Conservation (phyloP, 2,888 invertebrate genomes). For the Eilema caniola region DNA sequence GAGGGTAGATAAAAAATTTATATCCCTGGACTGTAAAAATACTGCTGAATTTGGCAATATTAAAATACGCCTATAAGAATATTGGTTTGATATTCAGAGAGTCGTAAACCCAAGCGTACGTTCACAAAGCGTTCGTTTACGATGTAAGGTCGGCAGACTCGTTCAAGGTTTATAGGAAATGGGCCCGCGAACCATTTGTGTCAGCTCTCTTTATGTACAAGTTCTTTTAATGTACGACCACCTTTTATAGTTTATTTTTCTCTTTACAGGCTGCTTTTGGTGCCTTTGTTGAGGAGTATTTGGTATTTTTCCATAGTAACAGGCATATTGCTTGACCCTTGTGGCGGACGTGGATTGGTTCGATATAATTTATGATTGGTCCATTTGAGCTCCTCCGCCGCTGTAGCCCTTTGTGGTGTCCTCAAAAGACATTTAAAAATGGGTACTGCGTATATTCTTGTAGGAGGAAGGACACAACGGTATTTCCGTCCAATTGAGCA, state of each 20-base stretch:
- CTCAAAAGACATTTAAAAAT: too few relatives aligned
- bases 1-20: slow-evolving; percentile 39
- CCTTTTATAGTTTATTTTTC: slow-evolving; percentile 42
- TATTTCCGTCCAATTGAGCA: too few relatives aligned
- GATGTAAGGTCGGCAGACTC: slow-evolving; percentile 64
- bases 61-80: slow-evolving; percentile 35
- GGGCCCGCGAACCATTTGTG: slow-evolving; percentile 48
- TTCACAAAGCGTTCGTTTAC: slow-evolving; percentile 56
- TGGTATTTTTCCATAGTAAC: not conserved
- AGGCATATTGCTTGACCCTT: too few relatives aligned
- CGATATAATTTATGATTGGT: too few relatives aligned
- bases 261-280: not conserved
- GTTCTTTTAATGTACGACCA: slow-evolving; percentile 44
- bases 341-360: too few relatives aligned
- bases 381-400: too few relatives aligned
- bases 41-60: slow-evolving; percentile 23
- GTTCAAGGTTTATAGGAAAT: slow-evolving; percentile 67
- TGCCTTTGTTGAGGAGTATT: not conserved
- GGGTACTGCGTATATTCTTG: too few relatives aligned
- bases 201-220: slow-evolving; percentile 50
- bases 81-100: slow-evolving; percentile 51
- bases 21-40: slow-evolving; percentile 34
- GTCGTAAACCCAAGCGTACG: slow-evolving; percentile 49
- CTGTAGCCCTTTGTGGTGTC: too few relatives aligned
- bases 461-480: too few relatives aligned